These are phyloP conservation scores for Syrmaticus mikado DNA, from an alignment of 2,113 vertebrate genomes.

Conservation along the genomic window DNA sequence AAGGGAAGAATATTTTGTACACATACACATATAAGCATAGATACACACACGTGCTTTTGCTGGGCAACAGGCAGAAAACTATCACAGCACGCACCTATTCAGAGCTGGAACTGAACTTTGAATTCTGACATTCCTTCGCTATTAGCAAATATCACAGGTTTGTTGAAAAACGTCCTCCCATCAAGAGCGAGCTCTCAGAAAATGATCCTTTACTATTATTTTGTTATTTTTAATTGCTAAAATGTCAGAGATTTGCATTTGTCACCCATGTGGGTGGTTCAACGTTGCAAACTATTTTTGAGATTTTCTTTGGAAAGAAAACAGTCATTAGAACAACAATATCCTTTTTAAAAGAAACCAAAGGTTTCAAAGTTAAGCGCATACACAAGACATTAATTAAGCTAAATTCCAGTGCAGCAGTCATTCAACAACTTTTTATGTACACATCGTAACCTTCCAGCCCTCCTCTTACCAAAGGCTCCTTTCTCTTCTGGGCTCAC, in stretches of 20 bases:
- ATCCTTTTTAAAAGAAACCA: neutral
- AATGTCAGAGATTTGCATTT: slow-evolving; percentile 1
- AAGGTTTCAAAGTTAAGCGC: neutral
- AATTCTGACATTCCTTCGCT: neutral
- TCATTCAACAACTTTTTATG: neutral
- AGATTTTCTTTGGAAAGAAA: neutral
- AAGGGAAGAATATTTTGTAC: neutral
- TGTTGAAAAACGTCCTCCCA: neutral
- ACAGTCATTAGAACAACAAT: neutral
- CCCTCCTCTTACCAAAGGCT: neutral
- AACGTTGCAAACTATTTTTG: neutral
- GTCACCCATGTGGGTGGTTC: neutral
- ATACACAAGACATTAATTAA: neutral
- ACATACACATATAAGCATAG: neutral
- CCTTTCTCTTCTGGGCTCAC: neutral
- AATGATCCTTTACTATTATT: neutral
- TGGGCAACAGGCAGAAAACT: neutral
- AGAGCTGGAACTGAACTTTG: neutral
- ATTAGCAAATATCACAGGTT: neutral
- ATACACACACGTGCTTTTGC: neutral
- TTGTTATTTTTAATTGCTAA: slow-evolving; percentile 17
- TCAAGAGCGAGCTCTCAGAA: neutral
- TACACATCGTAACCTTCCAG: neutral
- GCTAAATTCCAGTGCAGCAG: neutral
- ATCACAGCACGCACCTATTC: neutral